Base-by-base conservation (phyloP, 2,888 invertebrate genomes). In the Mechanitis messenoides region DNA sequence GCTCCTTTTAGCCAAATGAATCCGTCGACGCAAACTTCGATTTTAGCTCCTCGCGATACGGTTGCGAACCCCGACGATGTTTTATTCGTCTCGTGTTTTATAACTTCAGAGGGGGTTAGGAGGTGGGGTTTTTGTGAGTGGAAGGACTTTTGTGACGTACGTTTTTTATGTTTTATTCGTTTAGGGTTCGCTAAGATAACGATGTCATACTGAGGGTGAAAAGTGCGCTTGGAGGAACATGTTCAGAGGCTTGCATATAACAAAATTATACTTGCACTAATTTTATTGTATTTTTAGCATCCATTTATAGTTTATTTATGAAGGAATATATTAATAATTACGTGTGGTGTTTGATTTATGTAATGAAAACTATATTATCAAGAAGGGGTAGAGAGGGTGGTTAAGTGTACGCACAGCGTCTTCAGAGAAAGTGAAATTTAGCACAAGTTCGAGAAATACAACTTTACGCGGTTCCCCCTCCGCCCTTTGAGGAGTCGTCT, bases 381-480 rank as follows among this genome's bases (percentile, higher is more conserved):
- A 73, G 76, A 73, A 73, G 68, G 78, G 79, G 79, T 74, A 68
- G 74, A 71, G 75, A 83, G 80, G 85, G 87, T 82, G 80, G 85
- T 79, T 85, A 81, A 84, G 82, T 85, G 83, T 85, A 89, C 89
- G 87, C 87, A 88, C 82, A 83, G 71, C 85, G 85, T 89, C 90
- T 88, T 89, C 81, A 80, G 83, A 85, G 90, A 90, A 90, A 90
- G 90, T 89, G 90, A 90, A 90, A 90, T 89, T 90, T 88, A 86
- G 88, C 85, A 82, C 89, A 87, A 90, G 85, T 89, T 89, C 81
- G 86, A 84, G 88, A 84, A 89, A 88, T 86, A 87, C 88, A 87
- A 87, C 84, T 78, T 77, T 74, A 74, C 72, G 69, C 71, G 73
- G 72, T 69, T 72, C 81, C 76, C 80, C 77, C 74, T 72, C 71